These are phyloP conservation scores for Silvanus unidentatus DNA, from an alignment of 2,888 invertebrate genomes.

Conservation along the genomic window DNA sequence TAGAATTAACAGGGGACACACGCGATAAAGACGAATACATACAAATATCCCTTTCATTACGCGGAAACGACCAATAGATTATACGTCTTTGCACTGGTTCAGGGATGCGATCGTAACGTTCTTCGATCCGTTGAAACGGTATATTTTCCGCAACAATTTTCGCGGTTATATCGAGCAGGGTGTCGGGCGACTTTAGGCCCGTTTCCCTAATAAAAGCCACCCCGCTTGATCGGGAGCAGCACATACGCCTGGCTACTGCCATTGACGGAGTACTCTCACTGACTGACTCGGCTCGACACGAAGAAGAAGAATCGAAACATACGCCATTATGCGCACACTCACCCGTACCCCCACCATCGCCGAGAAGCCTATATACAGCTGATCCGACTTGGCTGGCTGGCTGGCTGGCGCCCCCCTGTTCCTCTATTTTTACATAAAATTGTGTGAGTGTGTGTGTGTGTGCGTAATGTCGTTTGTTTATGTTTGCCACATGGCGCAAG, in stretches of 20 bases:
- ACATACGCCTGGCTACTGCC: slow-evolving; percentile 48
- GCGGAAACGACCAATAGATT: slow-evolving; percentile 84
- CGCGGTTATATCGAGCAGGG: slow-evolving; percentile 75
- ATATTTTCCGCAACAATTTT: slow-evolving; percentile 78
- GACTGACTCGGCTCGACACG: slow-evolving; percentile 31
- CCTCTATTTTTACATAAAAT: no score
- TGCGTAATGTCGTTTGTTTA: slow-evolving; percentile 50
- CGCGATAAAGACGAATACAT: slow-evolving; percentile 78
- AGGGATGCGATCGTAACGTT: slow-evolving; percentile 80
- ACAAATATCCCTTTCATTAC: slow-evolving; percentile 81
- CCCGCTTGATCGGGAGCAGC: slow-evolving; percentile 47
- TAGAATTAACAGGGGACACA: slow-evolving; percentile 46
- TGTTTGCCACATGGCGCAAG: slow-evolving; percentile 50
- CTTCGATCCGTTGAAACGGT: slow-evolving; percentile 81
- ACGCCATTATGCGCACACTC: slow-evolving; percentile 21
- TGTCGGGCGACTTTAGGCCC: slow-evolving; percentile 55
- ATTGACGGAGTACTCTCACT: slow-evolving; percentile 44
- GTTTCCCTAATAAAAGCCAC: slow-evolving; percentile 35
- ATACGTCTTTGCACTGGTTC: slow-evolving; percentile 83
- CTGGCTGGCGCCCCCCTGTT: slow-evolving; percentile 35
- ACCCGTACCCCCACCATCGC: slow-evolving; percentile 30
- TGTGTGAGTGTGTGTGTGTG: slow-evolving; percentile 20
- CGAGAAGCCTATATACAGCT: slow-evolving; percentile 38
- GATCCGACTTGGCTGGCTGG: slow-evolving; percentile 40
- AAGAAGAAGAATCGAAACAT: slow-evolving; percentile 3